Evolutionary conservation across 1,140 invertebrate genomes (phyloP).

Genomic region (Hylaeus anthracinus): DNA sequence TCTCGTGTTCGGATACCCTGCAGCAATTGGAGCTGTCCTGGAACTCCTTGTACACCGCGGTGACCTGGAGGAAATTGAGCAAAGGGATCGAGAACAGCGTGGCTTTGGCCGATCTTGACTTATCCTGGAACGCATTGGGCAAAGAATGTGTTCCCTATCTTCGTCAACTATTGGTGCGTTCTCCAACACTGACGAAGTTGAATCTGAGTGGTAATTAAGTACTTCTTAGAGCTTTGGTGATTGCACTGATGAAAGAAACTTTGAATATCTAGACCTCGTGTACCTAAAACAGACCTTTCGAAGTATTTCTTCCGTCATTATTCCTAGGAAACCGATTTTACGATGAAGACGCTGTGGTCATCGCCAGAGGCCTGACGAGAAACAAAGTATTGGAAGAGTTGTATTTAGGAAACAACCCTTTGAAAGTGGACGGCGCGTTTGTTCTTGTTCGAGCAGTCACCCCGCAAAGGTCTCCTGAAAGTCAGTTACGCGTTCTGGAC

Average conservation of each 20-base stretch:
- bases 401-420: constrained; percentile 71
- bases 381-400: constrained; percentile 68
- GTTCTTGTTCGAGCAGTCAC: constrained; percentile 60
- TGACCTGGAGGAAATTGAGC: constrained; percentile 69
- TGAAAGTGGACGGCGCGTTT: constrained; percentile 63
- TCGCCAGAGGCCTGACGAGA: constrained; percentile 66
- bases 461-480: constrained; percentile 46
- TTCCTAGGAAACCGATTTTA: constrained; percentile 71
- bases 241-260: too few relatives aligned
- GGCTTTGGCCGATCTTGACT: constrained; percentile 66
- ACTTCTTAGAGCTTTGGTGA: neutral
- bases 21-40: constrained; percentile 78
- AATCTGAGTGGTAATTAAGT: constrained; percentile 65
- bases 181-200: constrained; percentile 57
- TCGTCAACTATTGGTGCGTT: constrained; percentile 52
- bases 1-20: constrained; percentile 68
- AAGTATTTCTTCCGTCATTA: too few relatives aligned
- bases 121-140: constrained; percentile 77
- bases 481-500: constrained; percentile 70
- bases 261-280: too few relatives aligned
- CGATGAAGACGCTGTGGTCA: constrained; percentile 52
- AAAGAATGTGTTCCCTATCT: constrained; percentile 58
- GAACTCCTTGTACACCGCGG: constrained; percentile 73
- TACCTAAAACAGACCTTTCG: too few relatives aligned
- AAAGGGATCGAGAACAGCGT: constrained; percentile 65